Conservation (phyloP, 2,113 vertebrate genomes). For the Brachyhypopomus gauderio region DNA sequence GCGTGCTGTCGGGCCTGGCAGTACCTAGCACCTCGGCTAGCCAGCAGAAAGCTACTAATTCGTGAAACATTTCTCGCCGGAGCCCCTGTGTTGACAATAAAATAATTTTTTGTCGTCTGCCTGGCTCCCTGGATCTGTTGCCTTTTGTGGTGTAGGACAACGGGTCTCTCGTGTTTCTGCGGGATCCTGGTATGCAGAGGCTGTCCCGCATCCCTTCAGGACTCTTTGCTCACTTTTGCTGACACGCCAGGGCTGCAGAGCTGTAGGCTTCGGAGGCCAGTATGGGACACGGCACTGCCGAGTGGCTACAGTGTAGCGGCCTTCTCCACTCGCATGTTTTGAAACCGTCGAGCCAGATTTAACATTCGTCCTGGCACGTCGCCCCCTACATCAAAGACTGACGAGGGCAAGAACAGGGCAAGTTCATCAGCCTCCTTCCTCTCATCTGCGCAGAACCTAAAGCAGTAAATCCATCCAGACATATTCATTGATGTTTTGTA, state of each 20-base stretch:
- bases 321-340: neutral
- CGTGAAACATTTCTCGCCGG: constrained; percentile 16
- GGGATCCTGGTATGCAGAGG: neutral
- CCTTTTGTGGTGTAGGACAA: constrained; percentile 23
- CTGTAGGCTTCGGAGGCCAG: neutral
- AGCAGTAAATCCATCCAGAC: neutral
- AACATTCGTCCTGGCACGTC: neutral
- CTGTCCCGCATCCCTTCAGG: neutral
- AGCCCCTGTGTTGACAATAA: neutral
- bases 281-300: neutral
- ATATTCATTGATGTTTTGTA: no score
- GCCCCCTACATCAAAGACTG: neutral
- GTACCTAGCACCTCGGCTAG: neutral
- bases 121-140: neutral
- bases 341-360: neutral
- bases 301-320: neutral
- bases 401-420: neutral
- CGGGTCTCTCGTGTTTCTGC: neutral
- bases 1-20: neutral
- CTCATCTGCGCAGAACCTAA: neutral
- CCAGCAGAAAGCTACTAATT: constrained; percentile 28
- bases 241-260: neutral
- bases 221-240: neutral
- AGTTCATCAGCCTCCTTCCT: neutral
- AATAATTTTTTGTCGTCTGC: neutral